Evolutionary conservation across 2,797 vertebrate genomes (phyloP).

Genomic region (Gobionotothen gibberifrons): DNA sequence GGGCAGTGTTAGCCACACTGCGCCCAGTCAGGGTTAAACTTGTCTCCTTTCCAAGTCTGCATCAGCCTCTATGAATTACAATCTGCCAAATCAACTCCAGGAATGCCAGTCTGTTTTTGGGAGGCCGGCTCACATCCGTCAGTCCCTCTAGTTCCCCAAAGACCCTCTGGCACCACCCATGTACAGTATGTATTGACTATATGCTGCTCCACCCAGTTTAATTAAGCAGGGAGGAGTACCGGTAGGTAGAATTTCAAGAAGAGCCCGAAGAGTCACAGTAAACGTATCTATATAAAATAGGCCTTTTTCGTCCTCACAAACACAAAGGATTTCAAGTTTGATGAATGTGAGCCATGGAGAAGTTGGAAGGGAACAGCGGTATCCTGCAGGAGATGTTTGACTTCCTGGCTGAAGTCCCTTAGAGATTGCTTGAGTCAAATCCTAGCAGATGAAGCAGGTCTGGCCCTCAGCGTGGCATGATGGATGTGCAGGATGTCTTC

Average conservation of each 20-base stretch:
- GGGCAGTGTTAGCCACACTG: slow-evolving; percentile 28
- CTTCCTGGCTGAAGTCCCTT: slow-evolving; percentile 30
- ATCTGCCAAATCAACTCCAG: slow-evolving; percentile 64
- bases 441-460: slow-evolving; percentile 34
- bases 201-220: slow-evolving; percentile 33
- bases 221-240: slow-evolving; percentile 43
- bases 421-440: slow-evolving; percentile 31
- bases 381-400: slow-evolving; percentile 42
- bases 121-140: slow-evolving; percentile 46
- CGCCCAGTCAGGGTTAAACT: slow-evolving; percentile 52
- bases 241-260: slow-evolving; percentile 31
- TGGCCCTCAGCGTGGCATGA: slow-evolving; percentile 46
- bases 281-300: slow-evolving; percentile 13
- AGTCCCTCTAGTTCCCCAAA: slow-evolving; percentile 36
- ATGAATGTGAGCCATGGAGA: slow-evolving; percentile 16
- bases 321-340: slow-evolving; percentile 24
- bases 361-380: slow-evolving; percentile 23
- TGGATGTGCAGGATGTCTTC: slow-evolving; percentile 46
- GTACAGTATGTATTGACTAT: slow-evolving; percentile 30
- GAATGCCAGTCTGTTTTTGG: slow-evolving; percentile 62
- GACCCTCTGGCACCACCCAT: slow-evolving; percentile 53
- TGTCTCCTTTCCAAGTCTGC: slow-evolving; percentile 49
- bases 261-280: slow-evolving; percentile 20
- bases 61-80: slow-evolving; percentile 56
- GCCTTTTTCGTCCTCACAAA: neutral